These are phyloP conservation scores for Tenebrio molitor DNA, from an alignment of 1,140 invertebrate species.

Conservation along the genomic window DNA sequence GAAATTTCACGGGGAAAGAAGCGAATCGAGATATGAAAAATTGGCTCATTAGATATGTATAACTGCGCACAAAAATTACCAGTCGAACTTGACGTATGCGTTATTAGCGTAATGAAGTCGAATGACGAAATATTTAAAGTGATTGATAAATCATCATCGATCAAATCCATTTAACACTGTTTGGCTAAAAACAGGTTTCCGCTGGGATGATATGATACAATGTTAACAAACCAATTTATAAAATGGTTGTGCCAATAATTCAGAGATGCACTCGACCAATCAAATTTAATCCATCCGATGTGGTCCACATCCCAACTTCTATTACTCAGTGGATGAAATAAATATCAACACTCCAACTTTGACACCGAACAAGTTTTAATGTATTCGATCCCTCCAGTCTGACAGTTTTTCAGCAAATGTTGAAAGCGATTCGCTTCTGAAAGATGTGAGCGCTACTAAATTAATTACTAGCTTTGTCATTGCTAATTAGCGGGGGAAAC, in stretches of 20 bases:
- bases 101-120: conserved; percentile 6
- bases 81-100: no score
- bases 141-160: conserved; percentile 28
- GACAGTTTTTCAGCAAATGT: conserved; percentile 14
- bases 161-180: conserved; percentile 31
- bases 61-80: no score
- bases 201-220: not conserved
- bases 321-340: conserved; percentile 12
- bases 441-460: not conserved
- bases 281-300: conserved; percentile 8
- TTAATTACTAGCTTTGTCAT: conserved; percentile 26
- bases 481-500: conserved; percentile 16
- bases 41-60: no score
- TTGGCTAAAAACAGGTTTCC: conserved; percentile 8
- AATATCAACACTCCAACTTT: conserved; percentile 20
- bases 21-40: no score
- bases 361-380: conserved; percentile 8
- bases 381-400: not conserved
- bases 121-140: conserved; percentile 12
- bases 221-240: conserved; percentile 31
- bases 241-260: conserved; percentile 24
- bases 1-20: no score
- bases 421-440: not conserved
- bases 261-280: not conserved
- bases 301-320: not conserved